Conservation (phyloP, 2,113 vertebrate genomes). For the Pseudopipra pipra region DNA sequence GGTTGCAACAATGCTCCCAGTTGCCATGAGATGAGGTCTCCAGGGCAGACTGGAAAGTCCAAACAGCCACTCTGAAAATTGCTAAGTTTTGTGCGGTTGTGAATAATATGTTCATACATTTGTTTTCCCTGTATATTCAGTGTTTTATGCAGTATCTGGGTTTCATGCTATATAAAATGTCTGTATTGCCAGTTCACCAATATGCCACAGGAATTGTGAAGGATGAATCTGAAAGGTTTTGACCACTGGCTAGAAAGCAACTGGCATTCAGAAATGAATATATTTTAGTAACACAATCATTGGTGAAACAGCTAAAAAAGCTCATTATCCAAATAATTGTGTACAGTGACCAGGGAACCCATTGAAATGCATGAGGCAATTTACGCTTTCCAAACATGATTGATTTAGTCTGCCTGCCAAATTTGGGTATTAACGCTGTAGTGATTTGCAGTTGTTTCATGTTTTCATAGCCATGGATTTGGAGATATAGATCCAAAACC, state of each 20-base stretch:
- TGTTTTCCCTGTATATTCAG: background rate
- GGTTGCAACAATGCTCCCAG: background rate
- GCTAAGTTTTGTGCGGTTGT: background rate
- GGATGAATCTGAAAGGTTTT: background rate
- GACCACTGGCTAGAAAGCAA: background rate
- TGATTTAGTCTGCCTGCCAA: background rate
- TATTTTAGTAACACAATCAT: background rate
- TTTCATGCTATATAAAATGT: background rate
- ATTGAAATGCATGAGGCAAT: background rate
- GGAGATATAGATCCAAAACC: background rate
- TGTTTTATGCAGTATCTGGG: background rate
- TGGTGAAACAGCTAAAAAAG: background rate
- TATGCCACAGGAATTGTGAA: background rate
- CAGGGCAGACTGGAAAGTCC: background rate
- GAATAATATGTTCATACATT: background rate
- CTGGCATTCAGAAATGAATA: background rate
- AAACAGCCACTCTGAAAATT: background rate
- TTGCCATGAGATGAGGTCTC: background rate
- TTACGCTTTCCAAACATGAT: background rate
- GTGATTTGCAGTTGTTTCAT: background rate
- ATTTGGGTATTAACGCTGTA: background rate
- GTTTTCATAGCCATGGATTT: background rate
- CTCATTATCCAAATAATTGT: background rate
- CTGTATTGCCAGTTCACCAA: fast-evolving
- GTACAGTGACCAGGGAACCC: background rate